Evolutionary conservation across 2,797 vertebrate genomes (phyloP).

Genomic region (Argyrosomus regius): DNA sequence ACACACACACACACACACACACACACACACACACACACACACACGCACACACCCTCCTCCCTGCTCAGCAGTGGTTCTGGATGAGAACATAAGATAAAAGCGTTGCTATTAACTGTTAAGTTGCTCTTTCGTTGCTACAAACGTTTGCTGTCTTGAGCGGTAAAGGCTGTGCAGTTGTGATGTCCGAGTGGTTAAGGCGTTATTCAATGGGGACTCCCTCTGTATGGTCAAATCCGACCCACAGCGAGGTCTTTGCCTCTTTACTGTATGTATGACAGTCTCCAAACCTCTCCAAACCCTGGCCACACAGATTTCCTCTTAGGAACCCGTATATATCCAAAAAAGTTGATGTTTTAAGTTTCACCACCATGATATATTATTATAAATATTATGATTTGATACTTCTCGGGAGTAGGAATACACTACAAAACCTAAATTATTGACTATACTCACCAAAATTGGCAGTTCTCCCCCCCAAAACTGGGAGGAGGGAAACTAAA

Average conservation of each 20-base stretch:
- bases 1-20: conserved; percentile 6
- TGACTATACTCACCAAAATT: too few relatives aligned
- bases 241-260: not conserved
- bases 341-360: not conserved
- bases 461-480: too few relatives aligned
- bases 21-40: conserved; percentile 15
- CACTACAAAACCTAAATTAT: too few relatives aligned
- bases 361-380: too few relatives aligned
- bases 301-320: too few relatives aligned
- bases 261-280: not conserved
- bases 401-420: too few relatives aligned
- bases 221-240: conserved; percentile 2
- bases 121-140: conserved; percentile 4
- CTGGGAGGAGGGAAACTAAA: too few relatives aligned
- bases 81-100: conserved; percentile 35
- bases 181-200: conserved; percentile 9
- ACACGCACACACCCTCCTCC: conserved; percentile 22
- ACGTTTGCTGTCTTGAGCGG: not conserved
- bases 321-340: not conserved
- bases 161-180: not conserved
- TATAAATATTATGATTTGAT: too few relatives aligned
- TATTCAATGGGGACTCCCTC: conserved; percentile 1
- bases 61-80: conserved; percentile 48
- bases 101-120: conserved; percentile 7
- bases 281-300: not conserved